Percentiles rank a stretch among this genome's conserved stretches.
phyloP scores from a whole-genome alignment of 2,888 invertebrate species.

The Crematogaster levior region DNA sequence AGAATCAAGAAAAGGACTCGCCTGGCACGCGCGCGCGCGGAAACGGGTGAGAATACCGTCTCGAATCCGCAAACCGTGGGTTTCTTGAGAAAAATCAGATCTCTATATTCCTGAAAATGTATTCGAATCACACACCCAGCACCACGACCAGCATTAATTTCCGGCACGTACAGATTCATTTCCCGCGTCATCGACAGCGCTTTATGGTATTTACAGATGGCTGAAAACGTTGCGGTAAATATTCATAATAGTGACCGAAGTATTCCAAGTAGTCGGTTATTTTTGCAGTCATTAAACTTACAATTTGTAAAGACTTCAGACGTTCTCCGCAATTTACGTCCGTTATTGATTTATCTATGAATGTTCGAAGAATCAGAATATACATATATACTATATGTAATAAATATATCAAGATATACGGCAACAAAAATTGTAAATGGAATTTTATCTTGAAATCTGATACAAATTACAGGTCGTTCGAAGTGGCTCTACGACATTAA shows the following conservation, averaged over 20 bases:
- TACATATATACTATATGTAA: background rate
- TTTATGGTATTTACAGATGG: constrained; percentile 23
- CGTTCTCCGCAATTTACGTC: background rate
- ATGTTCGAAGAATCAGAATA: background rate
- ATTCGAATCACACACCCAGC: constrained; percentile 5
- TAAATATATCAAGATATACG: background rate
- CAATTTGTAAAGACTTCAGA: background rate
- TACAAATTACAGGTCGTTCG: background rate
- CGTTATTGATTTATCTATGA: background rate
- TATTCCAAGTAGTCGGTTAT: constrained; percentile 61
- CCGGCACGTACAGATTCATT: constrained; percentile 51
- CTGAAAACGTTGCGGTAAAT: constrained; percentile 35
- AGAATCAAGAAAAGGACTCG: constrained; percentile 55
- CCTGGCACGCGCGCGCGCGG: background rate
- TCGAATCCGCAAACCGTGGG: background rate
- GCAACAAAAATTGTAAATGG: background rate
- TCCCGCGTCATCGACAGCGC: constrained; percentile 47
- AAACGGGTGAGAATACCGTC: background rate
- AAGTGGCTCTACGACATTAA: background rate
- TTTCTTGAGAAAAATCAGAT: constrained; percentile 41
- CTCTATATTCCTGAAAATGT: constrained; percentile 39
- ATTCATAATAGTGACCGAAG: constrained; percentile 28
- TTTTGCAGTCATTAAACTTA: background rate
- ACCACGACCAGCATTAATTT: constrained; percentile 37
- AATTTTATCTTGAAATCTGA: background rate